Evolutionary conservation across 2,113 vertebrate genomes (phyloP), one percentile per base, ranked within the genome.

Genomic region (Limanda limanda): DNA sequence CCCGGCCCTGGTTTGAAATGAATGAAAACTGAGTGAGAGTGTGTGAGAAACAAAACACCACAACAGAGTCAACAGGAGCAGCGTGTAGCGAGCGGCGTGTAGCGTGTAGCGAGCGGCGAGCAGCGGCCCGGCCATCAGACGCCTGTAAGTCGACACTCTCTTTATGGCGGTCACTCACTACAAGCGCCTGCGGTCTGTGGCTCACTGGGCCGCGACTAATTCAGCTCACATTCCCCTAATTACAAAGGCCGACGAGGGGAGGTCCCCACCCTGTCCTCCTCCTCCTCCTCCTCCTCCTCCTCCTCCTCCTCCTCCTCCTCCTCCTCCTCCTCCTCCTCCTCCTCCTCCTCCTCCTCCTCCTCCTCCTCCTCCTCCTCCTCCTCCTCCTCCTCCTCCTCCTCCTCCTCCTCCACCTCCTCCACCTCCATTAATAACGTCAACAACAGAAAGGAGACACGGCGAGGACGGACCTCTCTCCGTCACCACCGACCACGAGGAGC

Each of bases 141-240:
- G 59, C 10, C 18, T 58, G 77, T 86, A 84, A 86, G 74, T 62
- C 18, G 68, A 91, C 77, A 87, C 86, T 68, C 78, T 69, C 71
- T 31, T 31, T 31, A 31, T 7, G 31, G 6, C 31, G 31, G 31
- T 31, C 31, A 31, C 31, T 31, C 31, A 31, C 31, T 5, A 48
- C 45, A 7, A 48, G 45, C 6, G 45, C 45, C 79, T n/a, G 75
- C 0, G 47, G 68, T 59, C 59, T 61, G 35, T 14, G 15, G 81
- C 64, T 70, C 72, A 3, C 3, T 4, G 64, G 10, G 71, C 25
- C 67, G 15, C 54, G 60, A 86, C 88, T 85, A 85, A 92, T 64
- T 80, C 86, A 85, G 76, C 67, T 89, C 88, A 85, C 63, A 68
- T 88, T 91, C 84, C 81, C 31, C 76, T 84, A 20, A 85, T 86